Conservation (phyloP, 2,888 invertebrate genomes). For the Diplazon laetatorius region DNA sequence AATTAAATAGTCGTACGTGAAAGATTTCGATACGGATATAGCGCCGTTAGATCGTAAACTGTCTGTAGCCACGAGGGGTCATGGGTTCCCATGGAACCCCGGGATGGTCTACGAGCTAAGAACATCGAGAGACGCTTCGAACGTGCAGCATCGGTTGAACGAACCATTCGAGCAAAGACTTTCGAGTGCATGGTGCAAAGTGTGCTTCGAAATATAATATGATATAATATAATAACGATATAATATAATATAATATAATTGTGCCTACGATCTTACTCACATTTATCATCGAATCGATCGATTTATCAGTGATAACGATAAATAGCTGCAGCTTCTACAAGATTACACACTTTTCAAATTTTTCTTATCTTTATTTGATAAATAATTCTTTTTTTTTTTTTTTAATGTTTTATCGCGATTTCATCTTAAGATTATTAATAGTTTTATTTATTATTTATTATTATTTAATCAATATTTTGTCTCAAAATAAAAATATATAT, state of each 20-base stretch:
- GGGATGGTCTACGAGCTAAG: constrained; percentile 50
- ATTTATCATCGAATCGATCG: constrained; percentile 3
- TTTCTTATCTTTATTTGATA: too few species aligned
- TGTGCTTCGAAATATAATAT: too few species aligned
- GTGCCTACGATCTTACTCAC: neutral
- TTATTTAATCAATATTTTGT: too few species aligned
- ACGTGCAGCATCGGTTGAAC: neutral
- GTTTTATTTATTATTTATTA: too few species aligned
- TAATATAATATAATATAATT: too few species aligned
- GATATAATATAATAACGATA: too few species aligned
- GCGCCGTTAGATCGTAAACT: constrained; percentile 46
- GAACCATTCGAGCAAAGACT: neutral
- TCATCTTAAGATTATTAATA: too few species aligned
- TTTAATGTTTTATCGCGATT: too few species aligned
- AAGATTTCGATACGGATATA: constrained; percentile 49
- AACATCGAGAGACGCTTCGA: constrained; percentile 33
- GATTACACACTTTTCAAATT: too few species aligned
- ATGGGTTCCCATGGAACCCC: constrained; percentile 31
- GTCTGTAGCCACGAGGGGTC: constrained; percentile 35
- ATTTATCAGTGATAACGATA: neutral
- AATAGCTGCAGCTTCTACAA: too few species aligned
- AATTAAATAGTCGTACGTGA: constrained; percentile 36
- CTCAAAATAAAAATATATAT: too few species aligned
- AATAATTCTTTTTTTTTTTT: too few species aligned
- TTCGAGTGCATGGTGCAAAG: constrained; percentile 24